A percentile compares a stretch with the other conserved stretches of the same genome.
phyloP scores from a whole-genome alignment of 2,797 vertebrate genomes.

The Petrocephalus schoutedeni region DNA sequence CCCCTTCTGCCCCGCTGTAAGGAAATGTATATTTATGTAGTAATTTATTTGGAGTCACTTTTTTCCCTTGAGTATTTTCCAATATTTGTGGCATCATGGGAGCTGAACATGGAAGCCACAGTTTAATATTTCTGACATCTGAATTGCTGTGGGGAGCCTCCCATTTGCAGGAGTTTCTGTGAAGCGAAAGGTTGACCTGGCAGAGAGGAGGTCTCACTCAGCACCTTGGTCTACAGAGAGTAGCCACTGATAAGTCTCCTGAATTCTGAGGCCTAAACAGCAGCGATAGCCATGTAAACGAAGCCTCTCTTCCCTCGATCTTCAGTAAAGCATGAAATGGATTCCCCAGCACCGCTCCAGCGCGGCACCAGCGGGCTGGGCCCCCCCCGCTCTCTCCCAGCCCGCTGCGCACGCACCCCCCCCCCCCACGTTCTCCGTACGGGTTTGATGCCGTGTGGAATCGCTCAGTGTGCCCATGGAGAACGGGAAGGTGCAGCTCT shows the following conservation, averaged over 20 bases:
- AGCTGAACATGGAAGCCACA: background rate
- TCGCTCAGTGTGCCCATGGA: background rate
- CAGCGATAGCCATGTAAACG: slow-evolving; percentile 26
- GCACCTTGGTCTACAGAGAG: background rate
- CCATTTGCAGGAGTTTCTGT: background rate
- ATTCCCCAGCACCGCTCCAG: background rate
- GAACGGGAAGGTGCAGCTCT: background rate
- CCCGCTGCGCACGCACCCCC: background rate
- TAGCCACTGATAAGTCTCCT: background rate
- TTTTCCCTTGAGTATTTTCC: background rate
- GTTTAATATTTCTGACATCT: background rate
- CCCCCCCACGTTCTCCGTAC: background rate
- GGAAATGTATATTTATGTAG: slow-evolving; percentile 9
- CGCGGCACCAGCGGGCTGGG: background rate
- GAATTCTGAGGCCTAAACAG: slow-evolving; percentile 19
- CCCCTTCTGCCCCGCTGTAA: background rate
- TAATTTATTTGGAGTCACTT: background rate
- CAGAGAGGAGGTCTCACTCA: background rate
- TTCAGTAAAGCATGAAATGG: slow-evolving; percentile 28
- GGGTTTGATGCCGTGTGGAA: background rate
- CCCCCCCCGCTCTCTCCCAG: background rate
- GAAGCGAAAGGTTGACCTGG: background rate
- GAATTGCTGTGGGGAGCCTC: background rate
- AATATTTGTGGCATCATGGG: background rate
- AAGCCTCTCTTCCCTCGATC: slow-evolving; percentile 19